Evolutionary conservation across 2,797 vertebrate genomes (phyloP).

Genomic region (Epinephelus malabaricus): DNA sequence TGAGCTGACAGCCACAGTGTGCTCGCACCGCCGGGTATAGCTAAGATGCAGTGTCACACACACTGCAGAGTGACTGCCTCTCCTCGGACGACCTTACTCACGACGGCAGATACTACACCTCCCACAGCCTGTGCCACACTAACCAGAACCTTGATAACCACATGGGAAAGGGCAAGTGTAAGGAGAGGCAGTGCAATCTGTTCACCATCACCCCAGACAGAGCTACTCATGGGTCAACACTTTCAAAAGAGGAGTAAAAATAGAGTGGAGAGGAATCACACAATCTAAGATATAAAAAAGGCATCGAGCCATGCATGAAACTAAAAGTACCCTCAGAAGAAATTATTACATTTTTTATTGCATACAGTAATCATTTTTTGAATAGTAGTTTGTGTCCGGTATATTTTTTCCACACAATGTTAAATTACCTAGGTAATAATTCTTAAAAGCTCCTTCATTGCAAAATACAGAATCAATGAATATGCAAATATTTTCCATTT

Average conservation of each 20-base stretch:
- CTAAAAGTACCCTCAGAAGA: too few species aligned
- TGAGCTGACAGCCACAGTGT: constrained; percentile 31
- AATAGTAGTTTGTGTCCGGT: too few species aligned
- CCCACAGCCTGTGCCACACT: constrained; percentile 52
- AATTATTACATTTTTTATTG: too few species aligned
- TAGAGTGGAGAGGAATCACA: neutral
- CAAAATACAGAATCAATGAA: too few species aligned
- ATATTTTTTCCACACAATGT: too few species aligned
- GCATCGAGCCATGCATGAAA: too few species aligned
- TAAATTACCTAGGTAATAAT: too few species aligned
- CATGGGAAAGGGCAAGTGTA: constrained; percentile 35
- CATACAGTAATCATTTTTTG: too few species aligned
- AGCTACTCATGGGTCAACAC: neutral
- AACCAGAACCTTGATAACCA: constrained; percentile 28
- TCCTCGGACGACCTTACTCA: constrained; percentile 53
- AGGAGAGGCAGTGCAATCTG: constrained; percentile 41
- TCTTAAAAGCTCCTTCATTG: too few species aligned
- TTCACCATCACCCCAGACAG: constrained; percentile 12
- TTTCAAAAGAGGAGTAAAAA: neutral
- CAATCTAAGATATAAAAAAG: too few species aligned
- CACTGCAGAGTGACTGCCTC: constrained; percentile 31
- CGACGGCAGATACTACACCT: constrained; percentile 60
- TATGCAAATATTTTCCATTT: neutral
- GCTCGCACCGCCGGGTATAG: constrained; percentile 15
- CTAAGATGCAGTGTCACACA: neutral